phyloP scores from a whole-genome alignment of 2,888 invertebrate species.

The Drosophila anomelani region DNA sequence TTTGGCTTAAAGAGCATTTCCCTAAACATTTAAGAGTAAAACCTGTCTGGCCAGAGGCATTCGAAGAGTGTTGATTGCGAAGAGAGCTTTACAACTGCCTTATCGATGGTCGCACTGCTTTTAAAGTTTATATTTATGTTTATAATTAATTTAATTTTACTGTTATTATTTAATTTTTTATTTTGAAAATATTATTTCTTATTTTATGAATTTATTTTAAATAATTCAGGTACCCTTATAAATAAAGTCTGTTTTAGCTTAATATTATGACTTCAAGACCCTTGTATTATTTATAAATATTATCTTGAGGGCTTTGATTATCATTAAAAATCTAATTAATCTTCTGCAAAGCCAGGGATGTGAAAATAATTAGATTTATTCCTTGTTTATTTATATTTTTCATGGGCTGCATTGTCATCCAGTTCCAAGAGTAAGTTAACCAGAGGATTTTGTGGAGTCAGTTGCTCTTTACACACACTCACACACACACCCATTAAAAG shows the following conservation, averaged over 20 bases:
- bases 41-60: neutral
- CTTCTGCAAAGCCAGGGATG: conserved; percentile 35
- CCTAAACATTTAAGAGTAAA: conserved; percentile 8
- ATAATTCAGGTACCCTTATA: too few relatives aligned
- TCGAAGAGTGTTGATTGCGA: conserved; percentile 19
- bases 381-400: conserved; percentile 9
- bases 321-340: neutral
- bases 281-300: neutral
- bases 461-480: neutral
- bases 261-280: too few relatives aligned
- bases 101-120: conserved; percentile 33
- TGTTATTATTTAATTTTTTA: neutral
- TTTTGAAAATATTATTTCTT: neutral
- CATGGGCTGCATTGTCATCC: conserved; percentile 38
- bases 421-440: conserved; percentile 18
- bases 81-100: conserved; percentile 38
- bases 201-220: neutral
- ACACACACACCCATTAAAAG: neutral
- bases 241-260: too few relatives aligned
- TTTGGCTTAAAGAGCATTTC: conserved; percentile 15
- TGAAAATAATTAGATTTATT: conserved; percentile 36
- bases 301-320: too few relatives aligned
- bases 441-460: neutral
- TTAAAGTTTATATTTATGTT: neutral
- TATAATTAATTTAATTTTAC: too few relatives aligned